Percentiles rank a stretch among this genome's conserved stretches.
Conservation (phyloP, 2,888 invertebrate genomes). For the Acronicta alni region DNA sequence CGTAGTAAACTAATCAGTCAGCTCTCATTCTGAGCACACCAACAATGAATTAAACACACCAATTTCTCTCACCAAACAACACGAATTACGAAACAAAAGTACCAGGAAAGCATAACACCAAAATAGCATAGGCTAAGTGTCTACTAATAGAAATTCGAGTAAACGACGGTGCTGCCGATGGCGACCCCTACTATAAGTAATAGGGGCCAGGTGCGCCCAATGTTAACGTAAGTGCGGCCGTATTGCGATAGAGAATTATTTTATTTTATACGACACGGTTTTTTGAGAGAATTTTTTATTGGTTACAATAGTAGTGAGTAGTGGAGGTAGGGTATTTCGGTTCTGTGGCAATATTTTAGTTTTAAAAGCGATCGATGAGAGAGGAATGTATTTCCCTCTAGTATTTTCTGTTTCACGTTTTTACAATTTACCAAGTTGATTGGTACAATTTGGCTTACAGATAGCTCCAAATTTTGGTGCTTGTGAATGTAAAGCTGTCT, state of each 20-base stretch:
- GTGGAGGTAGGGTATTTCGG: slow-evolving; percentile 3
- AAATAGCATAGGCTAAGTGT: slow-evolving; percentile 50
- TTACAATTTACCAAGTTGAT: neutral
- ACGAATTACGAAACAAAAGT: slow-evolving; percentile 2
- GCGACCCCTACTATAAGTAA: slow-evolving; percentile 55
- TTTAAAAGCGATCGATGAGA: neutral
- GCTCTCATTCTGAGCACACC: no score
- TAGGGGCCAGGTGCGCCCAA: slow-evolving; percentile 52
- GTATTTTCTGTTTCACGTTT: neutral
- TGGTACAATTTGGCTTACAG: neutral
- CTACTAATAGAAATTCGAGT: slow-evolving; percentile 54
- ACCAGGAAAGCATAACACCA: slow-evolving; percentile 25
- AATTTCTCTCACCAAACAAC: no score
- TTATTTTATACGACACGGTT: slow-evolving; percentile 52
- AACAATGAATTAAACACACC: no score
- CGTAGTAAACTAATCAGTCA: no score
- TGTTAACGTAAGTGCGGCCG: slow-evolving; percentile 53
- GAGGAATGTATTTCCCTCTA: neutral
- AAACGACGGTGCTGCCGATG: slow-evolving; percentile 42
- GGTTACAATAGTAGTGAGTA: slow-evolving; percentile 23
- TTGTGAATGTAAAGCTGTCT: no score
- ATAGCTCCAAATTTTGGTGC: no score
- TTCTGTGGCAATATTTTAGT: neutral
- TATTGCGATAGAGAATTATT: slow-evolving; percentile 53
- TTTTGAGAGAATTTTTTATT: slow-evolving; percentile 42